A percentile compares a stretch with the other conserved stretches of the same genome.
Evolutionary conservation across 1,140 invertebrate species (phyloP).

Genomic region (Dreissena polymorpha): DNA sequence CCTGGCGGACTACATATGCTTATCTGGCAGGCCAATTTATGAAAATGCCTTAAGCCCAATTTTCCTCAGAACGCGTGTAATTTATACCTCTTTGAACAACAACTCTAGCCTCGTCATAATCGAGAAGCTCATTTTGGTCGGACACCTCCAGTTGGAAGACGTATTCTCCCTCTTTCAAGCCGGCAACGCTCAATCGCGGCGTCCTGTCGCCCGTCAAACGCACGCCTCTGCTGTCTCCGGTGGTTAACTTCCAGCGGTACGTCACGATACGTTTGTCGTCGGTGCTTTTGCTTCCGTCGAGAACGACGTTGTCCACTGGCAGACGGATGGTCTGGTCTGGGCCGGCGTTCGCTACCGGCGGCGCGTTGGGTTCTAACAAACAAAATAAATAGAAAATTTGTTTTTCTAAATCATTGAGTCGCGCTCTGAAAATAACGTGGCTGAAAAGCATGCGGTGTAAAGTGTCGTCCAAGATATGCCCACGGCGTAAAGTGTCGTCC

Average conservation of each 20-base stretch:
- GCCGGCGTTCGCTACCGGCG: conserved; percentile 34
- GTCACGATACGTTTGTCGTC: conserved; percentile 29
- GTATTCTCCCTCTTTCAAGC: conserved; percentile 29
- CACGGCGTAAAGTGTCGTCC: too few relatives aligned
- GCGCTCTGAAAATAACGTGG: too few relatives aligned
- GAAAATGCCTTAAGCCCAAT: too few relatives aligned
- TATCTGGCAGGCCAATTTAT: too few relatives aligned
- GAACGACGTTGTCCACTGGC: conserved; percentile 30
- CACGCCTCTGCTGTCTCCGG: conserved; percentile 1
- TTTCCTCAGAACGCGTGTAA: too few relatives aligned
- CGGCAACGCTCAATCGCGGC: not conserved
- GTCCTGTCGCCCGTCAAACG: not conserved
- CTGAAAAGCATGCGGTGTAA: too few relatives aligned
- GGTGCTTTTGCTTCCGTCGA: conserved; percentile 34
- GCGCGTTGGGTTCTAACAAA: conserved; percentile 4
- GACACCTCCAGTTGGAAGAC: not conserved
- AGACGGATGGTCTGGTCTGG: conserved; percentile 33
- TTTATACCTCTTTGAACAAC: conserved; percentile 23
- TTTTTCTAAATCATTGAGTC: too few relatives aligned
- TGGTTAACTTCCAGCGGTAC: conserved; percentile 10
- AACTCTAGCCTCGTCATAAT: conserved; percentile 19
- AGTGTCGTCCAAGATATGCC: too few relatives aligned
- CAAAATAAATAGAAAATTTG: not conserved
- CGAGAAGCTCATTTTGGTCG: conserved; percentile 9
- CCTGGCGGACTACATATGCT: too few relatives aligned